Conservation (phyloP, 2,888 invertebrate species). For the Hydrotaea diabolus region DNA sequence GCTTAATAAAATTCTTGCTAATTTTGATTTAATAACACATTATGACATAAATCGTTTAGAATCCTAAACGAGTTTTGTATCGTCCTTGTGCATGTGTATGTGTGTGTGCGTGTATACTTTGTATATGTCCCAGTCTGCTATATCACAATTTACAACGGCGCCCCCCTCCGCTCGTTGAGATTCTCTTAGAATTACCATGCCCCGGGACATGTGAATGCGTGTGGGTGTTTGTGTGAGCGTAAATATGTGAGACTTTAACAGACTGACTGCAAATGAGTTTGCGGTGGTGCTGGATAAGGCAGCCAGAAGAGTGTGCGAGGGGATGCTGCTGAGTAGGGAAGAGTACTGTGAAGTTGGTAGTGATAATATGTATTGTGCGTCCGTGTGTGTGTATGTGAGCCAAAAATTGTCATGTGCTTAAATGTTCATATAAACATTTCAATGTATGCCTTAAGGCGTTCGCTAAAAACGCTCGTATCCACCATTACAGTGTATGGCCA, state of each 20-base stretch:
- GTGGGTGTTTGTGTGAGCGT: background rate
- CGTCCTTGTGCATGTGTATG: background rate
- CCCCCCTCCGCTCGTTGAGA: background rate
- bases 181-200: background rate
- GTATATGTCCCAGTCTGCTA: background rate
- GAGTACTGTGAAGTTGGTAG: no score
- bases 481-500: no score
- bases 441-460: conserved; percentile 26
- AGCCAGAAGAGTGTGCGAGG: background rate
- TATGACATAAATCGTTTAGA: conserved; percentile 76
- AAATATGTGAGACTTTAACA: conserved; percentile 41
- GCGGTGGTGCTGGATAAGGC: background rate
- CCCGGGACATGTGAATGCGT: conserved; percentile 42
- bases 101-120: background rate
- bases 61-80: conserved; percentile 66
- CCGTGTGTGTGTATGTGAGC: background rate
- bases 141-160: background rate
- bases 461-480: background rate
- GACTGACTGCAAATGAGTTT: conserved; percentile 41
- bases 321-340: background rate
- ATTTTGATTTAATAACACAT: conserved; percentile 78
- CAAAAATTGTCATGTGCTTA: conserved; percentile 47
- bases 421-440: conserved; percentile 33
- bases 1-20: conserved; percentile 71
- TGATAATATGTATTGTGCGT: background rate